Percentiles rank a stretch among this genome's conserved stretches.
Conservation (phyloP, 2,113 vertebrate genomes). For the Sorex fumeus region DNA sequence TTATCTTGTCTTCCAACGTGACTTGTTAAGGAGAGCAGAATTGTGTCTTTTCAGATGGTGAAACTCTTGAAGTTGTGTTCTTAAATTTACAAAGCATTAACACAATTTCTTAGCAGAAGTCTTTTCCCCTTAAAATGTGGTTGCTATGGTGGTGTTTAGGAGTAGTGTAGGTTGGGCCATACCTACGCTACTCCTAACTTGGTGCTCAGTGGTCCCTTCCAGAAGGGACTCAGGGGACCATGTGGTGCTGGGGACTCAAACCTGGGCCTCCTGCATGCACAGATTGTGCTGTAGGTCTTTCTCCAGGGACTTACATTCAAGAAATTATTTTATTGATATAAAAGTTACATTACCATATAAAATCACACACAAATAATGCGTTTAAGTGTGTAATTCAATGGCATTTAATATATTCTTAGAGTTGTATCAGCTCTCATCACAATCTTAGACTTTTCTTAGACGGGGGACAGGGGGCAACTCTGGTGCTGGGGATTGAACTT, state of each 20-base stretch:
- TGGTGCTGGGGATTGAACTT: too few species aligned
- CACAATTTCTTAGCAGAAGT: constrained; percentile 23
- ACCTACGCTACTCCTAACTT: too few species aligned
- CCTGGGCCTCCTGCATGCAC: too few species aligned
- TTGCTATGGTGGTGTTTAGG: too few species aligned
- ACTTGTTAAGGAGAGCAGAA: constrained; percentile 20
- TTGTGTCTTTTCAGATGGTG: constrained; percentile 27
- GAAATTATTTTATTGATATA: constrained; percentile 53
- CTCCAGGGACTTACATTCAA: not conserved
- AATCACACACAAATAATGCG: not conserved
- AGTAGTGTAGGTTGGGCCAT: too few species aligned
- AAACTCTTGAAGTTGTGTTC: not conserved
- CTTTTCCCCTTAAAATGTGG: not conserved
- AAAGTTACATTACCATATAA: constrained; percentile 32
- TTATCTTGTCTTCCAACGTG: not conserved
- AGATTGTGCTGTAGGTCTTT: too few species aligned
- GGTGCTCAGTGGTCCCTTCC: too few species aligned
- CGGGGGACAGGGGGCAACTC: too few species aligned
- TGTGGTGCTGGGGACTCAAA: too few species aligned
- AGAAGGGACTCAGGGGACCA: too few species aligned
- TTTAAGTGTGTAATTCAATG: constrained; percentile 14
- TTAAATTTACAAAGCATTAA: constrained; percentile 46
- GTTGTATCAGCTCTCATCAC: not conserved
- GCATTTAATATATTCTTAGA: constrained; percentile 37
- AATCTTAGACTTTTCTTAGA: constrained; percentile 1